Base-by-base conservation (phyloP, 2,797 vertebrate species). In the Knipowitschia caucasica region DNA sequence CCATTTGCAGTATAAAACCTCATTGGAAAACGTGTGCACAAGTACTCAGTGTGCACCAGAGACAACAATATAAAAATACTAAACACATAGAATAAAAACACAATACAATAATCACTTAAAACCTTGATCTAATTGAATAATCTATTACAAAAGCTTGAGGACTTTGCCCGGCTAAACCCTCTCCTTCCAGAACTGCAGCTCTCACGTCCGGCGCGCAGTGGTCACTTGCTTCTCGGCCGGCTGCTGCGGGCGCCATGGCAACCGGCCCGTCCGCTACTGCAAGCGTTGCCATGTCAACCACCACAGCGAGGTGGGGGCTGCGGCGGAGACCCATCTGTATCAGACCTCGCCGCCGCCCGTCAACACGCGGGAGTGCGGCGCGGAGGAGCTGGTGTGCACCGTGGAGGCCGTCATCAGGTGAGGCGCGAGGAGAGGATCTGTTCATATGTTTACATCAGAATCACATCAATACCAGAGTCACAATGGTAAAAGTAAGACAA, bases 341-440 rank as follows among this genome's bases (percentile, higher is more conserved):
- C 97, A 99, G 91, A 99, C 97, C 53, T 99, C 97, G 0, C 96
- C 96, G 1, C 97, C 97, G 2, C 96, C 97, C 50, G 95, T 99
- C 90, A 99, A 97, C 86, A 99, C 95, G 0, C 89, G 97, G 5
- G 97, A 99, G 79, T 99, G 97, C 4, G 95, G 94, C 0, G 97
- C 97, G 0, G 97, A 99, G 89, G 97, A 99, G 72, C 92, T 99
- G 2, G 97, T 99, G 63, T 99, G 97, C 52, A 94, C 96, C 0
- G 96, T 99, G 82, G 97, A 99, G 73, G 96, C 96, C 0, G 96
- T 99, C 3, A 98, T 99, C 79, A 99, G 97, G 97, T 99, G n/a
- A n/a, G n/a, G n/a, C n/a, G n/a, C n/a, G n/a, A n/a, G n/a, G n/a
- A n/a, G n/a, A n/a, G n/a, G 51, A 21, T 25, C 53, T 9, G 33